These are phyloP conservation scores for Troides aeacus DNA, from an alignment of 2,888 invertebrate genomes.

Conservation along the genomic window DNA sequence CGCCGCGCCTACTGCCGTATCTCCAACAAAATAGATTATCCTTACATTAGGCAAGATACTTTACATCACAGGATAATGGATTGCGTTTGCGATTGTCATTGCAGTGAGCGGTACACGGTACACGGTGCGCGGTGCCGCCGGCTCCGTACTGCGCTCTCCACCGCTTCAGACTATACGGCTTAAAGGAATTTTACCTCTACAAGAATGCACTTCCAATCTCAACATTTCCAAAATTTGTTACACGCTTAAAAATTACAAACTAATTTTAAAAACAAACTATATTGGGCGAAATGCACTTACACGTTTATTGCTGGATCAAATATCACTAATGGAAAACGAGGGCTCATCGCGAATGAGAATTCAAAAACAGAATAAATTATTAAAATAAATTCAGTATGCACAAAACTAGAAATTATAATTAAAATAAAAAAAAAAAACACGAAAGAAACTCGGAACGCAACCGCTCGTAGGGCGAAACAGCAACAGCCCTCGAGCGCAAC, in stretches of 20 bases:
- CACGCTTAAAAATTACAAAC: slow-evolving; percentile 65
- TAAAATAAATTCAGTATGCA: slow-evolving; percentile 63
- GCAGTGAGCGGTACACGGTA: slow-evolving; percentile 27
- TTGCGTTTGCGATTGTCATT: slow-evolving; percentile 45
- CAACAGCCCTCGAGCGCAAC: slow-evolving; percentile 76
- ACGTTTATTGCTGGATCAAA: slow-evolving; percentile 78
- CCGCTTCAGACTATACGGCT: slow-evolving; percentile 76
- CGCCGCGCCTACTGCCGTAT: slow-evolving; percentile 55
- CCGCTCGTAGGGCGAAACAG: slow-evolving; percentile 72
- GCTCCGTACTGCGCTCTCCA: slow-evolving; percentile 30
- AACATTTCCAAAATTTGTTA: slow-evolving; percentile 72
- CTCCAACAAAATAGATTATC: slow-evolving; percentile 72
- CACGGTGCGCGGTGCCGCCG: slow-evolving; percentile 30
- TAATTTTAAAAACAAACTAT: slow-evolving; percentile 67
- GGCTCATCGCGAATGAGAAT: slow-evolving; percentile 70
- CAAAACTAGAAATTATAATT: slow-evolving; percentile 59
- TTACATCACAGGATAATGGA: slow-evolving; percentile 70
- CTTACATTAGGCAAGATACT: slow-evolving; percentile 75
- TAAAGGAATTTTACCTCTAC: slow-evolving; percentile 72
- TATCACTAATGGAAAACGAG: slow-evolving; percentile 80
- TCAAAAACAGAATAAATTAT: slow-evolving; percentile 74
- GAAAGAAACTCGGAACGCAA: slow-evolving; percentile 73
- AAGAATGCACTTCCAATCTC: slow-evolving; percentile 80
- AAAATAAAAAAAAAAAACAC: slow-evolving; percentile 63
- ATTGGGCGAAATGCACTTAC: slow-evolving; percentile 74